phyloP scores from a whole-genome alignment of 2,797 vertebrate genomes.

The Poliocrania exsul region DNA sequence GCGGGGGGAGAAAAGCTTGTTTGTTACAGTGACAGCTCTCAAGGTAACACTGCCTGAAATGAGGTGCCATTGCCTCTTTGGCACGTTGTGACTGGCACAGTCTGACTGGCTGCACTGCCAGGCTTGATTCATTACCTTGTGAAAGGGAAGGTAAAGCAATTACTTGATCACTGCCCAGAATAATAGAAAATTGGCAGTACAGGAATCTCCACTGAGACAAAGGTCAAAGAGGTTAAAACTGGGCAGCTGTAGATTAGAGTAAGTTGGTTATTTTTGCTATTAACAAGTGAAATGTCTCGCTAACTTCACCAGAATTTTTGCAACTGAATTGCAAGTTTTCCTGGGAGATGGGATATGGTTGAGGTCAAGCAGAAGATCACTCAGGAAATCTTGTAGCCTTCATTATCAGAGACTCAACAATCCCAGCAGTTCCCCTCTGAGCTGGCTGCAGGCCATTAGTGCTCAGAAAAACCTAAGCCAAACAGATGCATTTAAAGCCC shows the following conservation, averaged over 20 bases:
- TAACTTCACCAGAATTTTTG: background rate
- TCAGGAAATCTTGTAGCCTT: background rate
- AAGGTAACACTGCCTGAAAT: background rate
- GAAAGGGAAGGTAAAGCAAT: constrained; percentile 31
- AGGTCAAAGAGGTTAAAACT: background rate
- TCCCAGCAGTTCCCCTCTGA: background rate
- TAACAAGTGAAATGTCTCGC: background rate
- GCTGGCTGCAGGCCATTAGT: background rate
- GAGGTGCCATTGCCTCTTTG: background rate
- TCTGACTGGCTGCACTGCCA: background rate
- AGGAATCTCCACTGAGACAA: background rate
- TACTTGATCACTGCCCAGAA: background rate
- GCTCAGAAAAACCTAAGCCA: background rate
- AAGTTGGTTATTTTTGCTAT: background rate
- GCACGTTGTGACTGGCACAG: background rate
- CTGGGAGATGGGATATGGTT: background rate
- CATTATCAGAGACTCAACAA: background rate
- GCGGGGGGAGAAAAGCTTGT: background rate
- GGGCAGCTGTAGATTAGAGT: background rate
- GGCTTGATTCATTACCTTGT: background rate
- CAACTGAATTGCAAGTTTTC: background rate
- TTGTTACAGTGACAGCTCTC: background rate
- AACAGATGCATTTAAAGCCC: background rate
- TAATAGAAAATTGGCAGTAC: background rate
- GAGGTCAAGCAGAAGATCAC: background rate